Evolutionary conservation across 1,140 invertebrate genomes (phyloP).

Genomic region (Drosophila simulans): DNA sequence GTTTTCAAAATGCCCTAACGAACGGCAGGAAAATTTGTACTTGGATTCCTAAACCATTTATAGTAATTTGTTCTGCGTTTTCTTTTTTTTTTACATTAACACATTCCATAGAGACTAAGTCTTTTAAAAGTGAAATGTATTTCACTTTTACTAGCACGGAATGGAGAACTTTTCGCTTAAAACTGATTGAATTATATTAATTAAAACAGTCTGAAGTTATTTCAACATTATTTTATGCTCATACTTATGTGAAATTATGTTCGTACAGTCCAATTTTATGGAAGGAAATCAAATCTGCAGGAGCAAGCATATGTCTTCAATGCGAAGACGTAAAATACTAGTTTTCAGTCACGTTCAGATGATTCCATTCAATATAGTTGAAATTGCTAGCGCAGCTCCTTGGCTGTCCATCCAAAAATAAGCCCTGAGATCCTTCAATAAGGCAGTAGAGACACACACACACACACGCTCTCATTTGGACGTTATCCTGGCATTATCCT

Average conservation of each 20-base stretch:
- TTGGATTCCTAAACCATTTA: background rate
- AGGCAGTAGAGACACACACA: constrained; percentile 1
- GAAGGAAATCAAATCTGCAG: no score
- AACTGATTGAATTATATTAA: no score
- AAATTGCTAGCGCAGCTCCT: background rate
- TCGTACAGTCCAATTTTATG: no score
- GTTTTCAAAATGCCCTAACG: constrained; percentile 12
- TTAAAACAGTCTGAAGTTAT: no score
- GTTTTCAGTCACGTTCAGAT: constrained; percentile 8
- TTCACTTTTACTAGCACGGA: background rate
- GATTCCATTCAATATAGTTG: constrained; percentile 5
- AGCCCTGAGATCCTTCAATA: constrained; percentile 7
- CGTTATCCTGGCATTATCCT: constrained; percentile 28
- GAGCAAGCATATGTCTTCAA: background rate
- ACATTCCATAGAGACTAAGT: no score
- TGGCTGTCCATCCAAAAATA: background rate
- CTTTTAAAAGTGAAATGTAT: background rate
- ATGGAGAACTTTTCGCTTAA: no score
- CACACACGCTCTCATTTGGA: background rate
- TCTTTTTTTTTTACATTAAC: no score
- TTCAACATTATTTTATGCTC: no score
- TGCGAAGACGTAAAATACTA: background rate
- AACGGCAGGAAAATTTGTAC: background rate
- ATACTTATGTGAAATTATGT: background rate
- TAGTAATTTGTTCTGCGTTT: no score